Base-by-base conservation (phyloP, 2,888 invertebrate species). In the Maniola hyperantus region DNA sequence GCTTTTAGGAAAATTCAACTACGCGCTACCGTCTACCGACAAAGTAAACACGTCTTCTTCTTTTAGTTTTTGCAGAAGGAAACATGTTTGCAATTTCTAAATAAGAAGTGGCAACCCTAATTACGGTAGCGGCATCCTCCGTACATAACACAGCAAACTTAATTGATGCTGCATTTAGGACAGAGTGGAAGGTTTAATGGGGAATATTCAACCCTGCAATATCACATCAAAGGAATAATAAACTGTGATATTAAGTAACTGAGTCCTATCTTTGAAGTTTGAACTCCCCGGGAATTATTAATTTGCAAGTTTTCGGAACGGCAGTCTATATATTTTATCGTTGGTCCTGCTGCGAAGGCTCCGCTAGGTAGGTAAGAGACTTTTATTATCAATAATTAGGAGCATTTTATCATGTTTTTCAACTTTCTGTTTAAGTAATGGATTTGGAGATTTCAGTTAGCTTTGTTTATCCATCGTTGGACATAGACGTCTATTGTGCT, bases 141-240 rank as follows among this genome's bases (percentile, higher is more conserved):
- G 48, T 59, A 53, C 44, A 58, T 44, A 69, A 74, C 78, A 77
- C 78, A 79, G 77, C 79, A 74, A 80, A 82, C 79, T 81, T 77
- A 75, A 79, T 69, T 77, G 76, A 74, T 59, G 69, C 54, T 48
- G 65, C 64, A 64, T 71, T 69, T 67, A 67, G 65, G 65, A 64
- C 67, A 60, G 65, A 44, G 65, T 51, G 58, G 60, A 63, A 48
- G 69, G 36, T 63, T 15, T 67, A 54, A 64, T 48, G 51, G 64
- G 60, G 53, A 67, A 67, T 59, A 57, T 64, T 61, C 61, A 61
- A 18, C 44, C 18, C 65, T 39, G 33, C 50, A 59, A 36, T 58
- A 44, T 59, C 11, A 58, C 53, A 53, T 53, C 34, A 44, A 59
- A 46, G 46, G 10, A 33, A 46, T 53, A 50, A 34, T 26, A 50